phyloP scores from a whole-genome alignment of 2,113 vertebrate species.

The Grus americana region DNA sequence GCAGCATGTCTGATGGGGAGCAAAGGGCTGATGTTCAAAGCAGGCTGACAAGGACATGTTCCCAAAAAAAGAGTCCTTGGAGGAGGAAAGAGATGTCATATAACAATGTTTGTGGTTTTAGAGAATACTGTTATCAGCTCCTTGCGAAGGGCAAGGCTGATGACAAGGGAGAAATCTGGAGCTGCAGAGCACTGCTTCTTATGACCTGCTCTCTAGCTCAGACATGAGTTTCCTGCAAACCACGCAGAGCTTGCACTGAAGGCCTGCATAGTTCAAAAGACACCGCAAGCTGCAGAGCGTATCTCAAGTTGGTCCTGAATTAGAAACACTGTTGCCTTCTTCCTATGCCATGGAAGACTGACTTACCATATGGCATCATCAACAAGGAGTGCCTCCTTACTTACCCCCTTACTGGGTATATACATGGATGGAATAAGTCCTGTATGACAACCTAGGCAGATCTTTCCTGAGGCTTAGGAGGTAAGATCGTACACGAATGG shows the following conservation, averaged over 20 bases:
- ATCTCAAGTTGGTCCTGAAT: neutral
- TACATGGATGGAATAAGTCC: neutral
- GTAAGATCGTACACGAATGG: neutral
- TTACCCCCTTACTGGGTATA: neutral
- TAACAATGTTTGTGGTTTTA: neutral
- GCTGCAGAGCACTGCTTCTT: neutral
- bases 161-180: neutral
- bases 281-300: rapidly evolving
- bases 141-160: neutral
- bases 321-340: neutral
- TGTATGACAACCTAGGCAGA: neutral
- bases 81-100: neutral
- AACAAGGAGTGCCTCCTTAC: neutral
- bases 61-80: neutral
- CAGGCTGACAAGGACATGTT: neutral
- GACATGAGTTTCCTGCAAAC: neutral
- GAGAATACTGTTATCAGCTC: neutral
- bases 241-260: neutral
- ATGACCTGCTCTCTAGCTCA: neutral
- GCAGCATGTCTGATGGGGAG: neutral
- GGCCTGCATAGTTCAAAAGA: neutral
- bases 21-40: neutral
- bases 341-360: neutral
- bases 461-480: neutral
- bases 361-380: neutral